Evolutionary conservation across 2,113 vertebrate species (phyloP), one percentile per base, ranked within the genome.

Genomic region (Oreotrochilus melanogaster): DNA sequence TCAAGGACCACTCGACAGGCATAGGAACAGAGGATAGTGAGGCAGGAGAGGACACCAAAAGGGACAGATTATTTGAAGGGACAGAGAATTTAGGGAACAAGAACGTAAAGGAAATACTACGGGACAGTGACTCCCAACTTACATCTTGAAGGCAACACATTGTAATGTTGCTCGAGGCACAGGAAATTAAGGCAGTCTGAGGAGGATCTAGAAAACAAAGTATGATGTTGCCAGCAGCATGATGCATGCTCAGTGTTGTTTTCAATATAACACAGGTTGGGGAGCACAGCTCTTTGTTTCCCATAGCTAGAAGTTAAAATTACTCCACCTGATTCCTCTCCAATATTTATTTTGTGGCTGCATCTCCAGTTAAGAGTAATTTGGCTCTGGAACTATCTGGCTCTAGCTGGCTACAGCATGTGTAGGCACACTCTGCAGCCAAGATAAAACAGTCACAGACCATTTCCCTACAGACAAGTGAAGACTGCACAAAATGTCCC

Each of bases 191-290:
- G 78, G 14, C 0, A 1, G 50, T 78, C 25, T 4, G 18, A 86
- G 45, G 14, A 73, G 4, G 19, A 22, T 21, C 45, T 2, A 21
- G 48, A 78, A 80, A 72, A 62, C n/a, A 81, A 62, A 93, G 43
- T 15, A 43, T 0, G 0, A 22, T 3, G 10, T 45, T 75, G 25
- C 37, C 73, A 83, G 19, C 7, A 62, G 30, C 2, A 3, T 43
- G 17, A 45, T 64, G 72, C 58, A 53, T 79, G 21, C 8, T 37
- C 30, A 8, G 12, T 9, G 33, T 3, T 58, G 10, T 4, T 73
- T 30, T 58, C 1, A 1, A 9, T n/a, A 85, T 25, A 56, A 16
- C 4, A 31, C 21, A 57, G 64, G 25, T 2, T 69, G 25, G 7
- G 10, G 10, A 92, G 39, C 53, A 56, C 10, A 60, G 60, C 15